Evolutionary conservation across 2,888 invertebrate genomes (phyloP).

Genomic region (Cataglyphis rosenhaueri): DNA sequence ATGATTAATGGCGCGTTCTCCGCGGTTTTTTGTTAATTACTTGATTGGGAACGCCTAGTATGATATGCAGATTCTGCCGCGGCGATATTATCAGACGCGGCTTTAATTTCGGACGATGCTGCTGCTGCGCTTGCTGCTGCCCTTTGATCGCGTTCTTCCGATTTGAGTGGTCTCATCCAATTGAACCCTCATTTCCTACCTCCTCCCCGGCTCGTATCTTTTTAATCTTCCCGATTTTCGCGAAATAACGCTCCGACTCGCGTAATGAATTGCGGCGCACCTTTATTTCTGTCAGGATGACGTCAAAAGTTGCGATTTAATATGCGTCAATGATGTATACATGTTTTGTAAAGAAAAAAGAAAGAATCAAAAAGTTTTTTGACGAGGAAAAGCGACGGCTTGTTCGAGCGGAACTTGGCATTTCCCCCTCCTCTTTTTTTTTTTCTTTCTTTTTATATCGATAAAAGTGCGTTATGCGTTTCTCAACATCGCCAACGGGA

Average conservation of each 20-base stretch:
- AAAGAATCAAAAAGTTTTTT: slow-evolving; percentile 15
- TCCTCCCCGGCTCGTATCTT: slow-evolving; percentile 11
- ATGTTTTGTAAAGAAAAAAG: not conserved
- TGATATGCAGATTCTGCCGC: slow-evolving; percentile 84
- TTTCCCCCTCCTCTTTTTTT: slow-evolving; percentile 12
- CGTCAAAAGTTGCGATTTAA: slow-evolving; percentile 42
- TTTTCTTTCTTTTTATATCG: slow-evolving; percentile 42
- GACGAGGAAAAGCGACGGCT: slow-evolving; percentile 3
- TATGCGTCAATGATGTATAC: slow-evolving; percentile 29
- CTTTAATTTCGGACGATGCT: slow-evolving; percentile 76
- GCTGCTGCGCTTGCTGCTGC: slow-evolving; percentile 34
- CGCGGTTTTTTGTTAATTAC: slow-evolving; percentile 84
- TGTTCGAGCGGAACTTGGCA: not conserved
- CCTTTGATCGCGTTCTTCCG: slow-evolving; percentile 74
- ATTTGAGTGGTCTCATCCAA: slow-evolving; percentile 67
- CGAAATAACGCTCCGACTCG: slow-evolving; percentile 34
- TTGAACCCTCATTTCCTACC: slow-evolving; percentile 49
- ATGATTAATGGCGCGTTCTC: slow-evolving; percentile 82
- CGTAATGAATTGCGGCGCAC: slow-evolving; percentile 48
- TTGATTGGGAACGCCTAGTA: slow-evolving; percentile 84
- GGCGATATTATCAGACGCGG: slow-evolving; percentile 78
- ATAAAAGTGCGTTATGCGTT: slow-evolving; percentile 59
- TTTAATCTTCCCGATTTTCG: slow-evolving; percentile 51
- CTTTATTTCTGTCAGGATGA: slow-evolving; percentile 26
- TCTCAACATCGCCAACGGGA: slow-evolving; percentile 68